phyloP scores from a whole-genome alignment of 1,140 invertebrate genomes.

The Streblospio benedicti region DNA sequence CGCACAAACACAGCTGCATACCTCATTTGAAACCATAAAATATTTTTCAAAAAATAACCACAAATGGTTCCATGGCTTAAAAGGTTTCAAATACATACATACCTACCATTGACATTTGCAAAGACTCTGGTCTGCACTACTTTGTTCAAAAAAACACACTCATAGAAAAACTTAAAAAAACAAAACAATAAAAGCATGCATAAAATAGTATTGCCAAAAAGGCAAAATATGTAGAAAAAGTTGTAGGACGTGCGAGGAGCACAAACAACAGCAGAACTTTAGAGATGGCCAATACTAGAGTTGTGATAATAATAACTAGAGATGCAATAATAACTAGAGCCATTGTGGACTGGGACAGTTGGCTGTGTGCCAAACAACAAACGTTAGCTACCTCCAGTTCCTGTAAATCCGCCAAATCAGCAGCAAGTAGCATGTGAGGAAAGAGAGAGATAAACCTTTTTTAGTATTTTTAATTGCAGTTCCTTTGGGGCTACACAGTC shows the following conservation, averaged over 20 bases:
- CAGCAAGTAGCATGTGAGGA: not conserved
- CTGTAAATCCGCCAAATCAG: slow-evolving; percentile 13
- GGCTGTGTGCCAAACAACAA: not conserved
- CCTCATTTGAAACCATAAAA: too few species aligned
- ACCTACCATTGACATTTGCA: too few species aligned
- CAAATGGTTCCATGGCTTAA: too few species aligned
- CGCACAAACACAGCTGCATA: too few species aligned
- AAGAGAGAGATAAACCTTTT: not conserved
- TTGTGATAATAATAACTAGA: not conserved
- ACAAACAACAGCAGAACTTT: slow-evolving; percentile 29
- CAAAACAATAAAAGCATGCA: not conserved
- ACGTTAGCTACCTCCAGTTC: slow-evolving; percentile 6
- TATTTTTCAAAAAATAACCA: too few species aligned
- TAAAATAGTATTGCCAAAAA: not conserved
- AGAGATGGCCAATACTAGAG: slow-evolving; percentile 31
- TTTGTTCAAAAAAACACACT: too few species aligned
- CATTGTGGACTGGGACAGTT: not conserved
- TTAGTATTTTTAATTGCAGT: too few species aligned
- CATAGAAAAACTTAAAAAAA: not conserved
- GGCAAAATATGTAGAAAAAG: not conserved
- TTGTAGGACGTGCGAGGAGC: too few species aligned
- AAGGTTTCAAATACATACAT: too few species aligned
- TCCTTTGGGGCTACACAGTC: too few species aligned
- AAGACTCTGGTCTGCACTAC: too few species aligned
- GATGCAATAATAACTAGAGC: not conserved